Conservation (phyloP, 2,113 vertebrate genomes). For the Aythya baeri region DNA sequence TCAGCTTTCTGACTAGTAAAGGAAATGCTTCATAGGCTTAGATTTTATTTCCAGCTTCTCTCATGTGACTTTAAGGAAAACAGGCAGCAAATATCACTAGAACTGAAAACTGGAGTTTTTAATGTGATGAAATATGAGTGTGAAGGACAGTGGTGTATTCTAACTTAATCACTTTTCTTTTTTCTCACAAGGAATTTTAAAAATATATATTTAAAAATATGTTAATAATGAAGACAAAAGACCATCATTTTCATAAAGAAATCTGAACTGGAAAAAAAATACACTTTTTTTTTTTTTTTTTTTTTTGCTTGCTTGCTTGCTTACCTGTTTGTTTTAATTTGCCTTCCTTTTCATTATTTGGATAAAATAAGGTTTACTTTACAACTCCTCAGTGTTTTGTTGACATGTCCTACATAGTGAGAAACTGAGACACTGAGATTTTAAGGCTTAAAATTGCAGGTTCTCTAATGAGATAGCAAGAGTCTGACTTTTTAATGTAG, state of each 20-base stretch:
- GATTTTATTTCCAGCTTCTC: constrained; percentile 28
- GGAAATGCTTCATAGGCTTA: not conserved
- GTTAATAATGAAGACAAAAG: not conserved
- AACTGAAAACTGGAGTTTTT: not conserved
- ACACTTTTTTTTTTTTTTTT: rapidly evolving
- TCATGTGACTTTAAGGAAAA: not conserved
- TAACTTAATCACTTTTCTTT: not conserved
- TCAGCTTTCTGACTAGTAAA: not conserved
- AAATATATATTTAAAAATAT: not conserved
- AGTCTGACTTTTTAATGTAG: rapidly evolving
- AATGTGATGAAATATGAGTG: not conserved
- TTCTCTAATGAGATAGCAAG: not conserved
- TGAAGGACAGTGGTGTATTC: not conserved
- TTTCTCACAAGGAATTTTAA: not conserved
- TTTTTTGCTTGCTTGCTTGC: not conserved
- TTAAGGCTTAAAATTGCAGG: not conserved
- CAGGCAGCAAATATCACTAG: not conserved
- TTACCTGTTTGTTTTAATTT: not conserved
- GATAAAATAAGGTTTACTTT: not conserved
- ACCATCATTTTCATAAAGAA: not conserved
- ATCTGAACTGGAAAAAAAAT: not conserved
- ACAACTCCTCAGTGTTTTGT: not conserved
- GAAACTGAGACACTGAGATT: not conserved
- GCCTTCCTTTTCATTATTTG: rapidly evolving
- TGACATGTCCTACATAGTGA: not conserved